Percentiles rank a stretch among this genome's conserved stretches.
phyloP scores from a whole-genome alignment of 2,888 invertebrate genomes.

The Ctenicera cuprea region DNA sequence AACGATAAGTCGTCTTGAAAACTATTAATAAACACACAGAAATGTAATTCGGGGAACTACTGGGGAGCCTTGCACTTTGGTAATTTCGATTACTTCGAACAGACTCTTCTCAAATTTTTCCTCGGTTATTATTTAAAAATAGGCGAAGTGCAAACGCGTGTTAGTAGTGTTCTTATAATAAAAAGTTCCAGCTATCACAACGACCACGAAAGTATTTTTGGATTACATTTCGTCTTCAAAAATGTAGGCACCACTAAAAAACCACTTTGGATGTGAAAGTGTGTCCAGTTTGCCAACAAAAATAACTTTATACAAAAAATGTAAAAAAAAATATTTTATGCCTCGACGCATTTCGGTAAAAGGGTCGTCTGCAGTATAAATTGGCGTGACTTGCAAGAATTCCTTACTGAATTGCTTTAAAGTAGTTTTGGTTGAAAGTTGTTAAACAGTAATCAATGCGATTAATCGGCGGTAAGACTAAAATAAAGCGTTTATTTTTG shows the following conservation, averaged over 20 bases:
- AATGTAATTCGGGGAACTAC: constrained; percentile 26
- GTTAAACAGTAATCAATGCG: too few species aligned
- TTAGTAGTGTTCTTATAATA: constrained; percentile 8
- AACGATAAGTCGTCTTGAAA: constrained; percentile 17
- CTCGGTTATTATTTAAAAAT: constrained; percentile 11
- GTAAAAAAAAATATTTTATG: constrained; percentile 17
- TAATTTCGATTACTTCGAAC: constrained; percentile 1
- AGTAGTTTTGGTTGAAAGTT: too few species aligned
- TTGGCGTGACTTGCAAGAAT: constrained; percentile 15
- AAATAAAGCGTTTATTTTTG: too few species aligned
- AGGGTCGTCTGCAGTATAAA: constrained; percentile 22
- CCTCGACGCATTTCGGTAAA: constrained; percentile 31
- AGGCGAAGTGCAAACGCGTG: constrained; percentile 34
- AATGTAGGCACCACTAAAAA: not conserved
- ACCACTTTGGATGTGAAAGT: constrained; percentile 1
- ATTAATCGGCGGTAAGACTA: too few species aligned
- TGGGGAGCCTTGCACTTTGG: constrained; percentile 8
- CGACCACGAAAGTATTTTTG: constrained; percentile 17
- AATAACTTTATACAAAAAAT: constrained; percentile 14
- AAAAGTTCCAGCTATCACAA: constrained; percentile 9
- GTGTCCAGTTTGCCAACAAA: constrained; percentile 13
- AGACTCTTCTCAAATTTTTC: not conserved
- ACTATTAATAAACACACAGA: constrained; percentile 25
- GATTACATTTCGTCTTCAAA: constrained; percentile 18
- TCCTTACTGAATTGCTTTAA: not conserved